phyloP scores from a whole-genome alignment of 2,888 invertebrate genomes.

The Lithodes maja region DNA sequence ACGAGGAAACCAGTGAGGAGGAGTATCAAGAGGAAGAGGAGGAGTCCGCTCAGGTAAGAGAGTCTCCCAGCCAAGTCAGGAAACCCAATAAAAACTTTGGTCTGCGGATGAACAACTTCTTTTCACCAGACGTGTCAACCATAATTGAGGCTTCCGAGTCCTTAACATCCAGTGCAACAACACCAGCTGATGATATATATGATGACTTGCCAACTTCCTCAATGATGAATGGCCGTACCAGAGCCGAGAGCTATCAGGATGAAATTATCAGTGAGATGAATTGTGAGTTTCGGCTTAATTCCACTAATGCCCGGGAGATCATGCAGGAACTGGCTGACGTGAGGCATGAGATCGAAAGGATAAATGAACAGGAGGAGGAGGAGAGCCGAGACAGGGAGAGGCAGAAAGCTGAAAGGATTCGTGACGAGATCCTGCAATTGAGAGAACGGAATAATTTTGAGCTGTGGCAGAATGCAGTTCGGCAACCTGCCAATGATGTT shows the following conservation, averaged over 20 bases:
- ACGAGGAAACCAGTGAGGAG: conserved; percentile 32
- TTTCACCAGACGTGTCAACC: conserved; percentile 69
- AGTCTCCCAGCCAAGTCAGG: conserved; percentile 28
- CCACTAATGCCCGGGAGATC: conserved; percentile 59
- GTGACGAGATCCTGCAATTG: conserved; percentile 50
- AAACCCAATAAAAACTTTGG: conserved; percentile 67
- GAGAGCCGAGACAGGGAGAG: conserved; percentile 44
- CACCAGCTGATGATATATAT: conserved; percentile 66
- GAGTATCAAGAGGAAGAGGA: conserved; percentile 8
- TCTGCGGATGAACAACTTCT: conserved; percentile 69
- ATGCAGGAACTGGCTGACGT: conserved; percentile 65
- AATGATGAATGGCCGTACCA: neutral
- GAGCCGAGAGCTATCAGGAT: conserved; percentile 41
- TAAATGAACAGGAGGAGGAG: conserved; percentile 59
- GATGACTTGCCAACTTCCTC: conserved; percentile 52
- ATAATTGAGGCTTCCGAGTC: conserved; percentile 70
- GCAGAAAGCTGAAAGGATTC: conserved; percentile 56
- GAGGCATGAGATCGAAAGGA: conserved; percentile 59
- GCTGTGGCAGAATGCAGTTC: conserved; percentile 53
- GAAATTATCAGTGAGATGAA: conserved; percentile 58
- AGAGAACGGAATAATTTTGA: conserved; percentile 56
- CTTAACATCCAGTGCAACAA: conserved; percentile 67
- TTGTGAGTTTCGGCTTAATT: conserved; percentile 50
- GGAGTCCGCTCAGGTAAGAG: neutral
- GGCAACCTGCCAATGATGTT: neutral